Percentiles rank a stretch among this genome's conserved stretches.
Evolutionary conservation across 1,140 invertebrate species (phyloP).

Genomic region (Monomorium pharaonis): DNA sequence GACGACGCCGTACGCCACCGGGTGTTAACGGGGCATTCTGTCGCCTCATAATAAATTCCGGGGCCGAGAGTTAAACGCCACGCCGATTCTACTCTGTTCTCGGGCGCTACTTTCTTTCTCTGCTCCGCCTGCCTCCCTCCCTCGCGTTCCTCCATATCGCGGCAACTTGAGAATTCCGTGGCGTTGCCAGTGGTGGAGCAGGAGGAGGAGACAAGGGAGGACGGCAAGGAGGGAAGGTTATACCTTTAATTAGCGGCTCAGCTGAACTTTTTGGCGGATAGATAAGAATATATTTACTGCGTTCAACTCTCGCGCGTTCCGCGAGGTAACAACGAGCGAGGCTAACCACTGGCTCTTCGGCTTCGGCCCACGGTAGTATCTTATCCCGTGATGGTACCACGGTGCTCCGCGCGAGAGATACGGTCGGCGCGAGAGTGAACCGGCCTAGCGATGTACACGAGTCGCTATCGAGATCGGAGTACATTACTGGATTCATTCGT

Average conservation of each 20-base stretch:
- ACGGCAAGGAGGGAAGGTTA: constrained; percentile 59
- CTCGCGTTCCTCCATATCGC: constrained; percentile 1
- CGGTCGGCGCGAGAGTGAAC: constrained; percentile 51
- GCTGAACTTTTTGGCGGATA: constrained; percentile 78
- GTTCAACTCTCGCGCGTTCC: constrained; percentile 47
- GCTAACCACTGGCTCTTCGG: constrained; percentile 69
- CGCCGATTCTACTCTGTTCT: constrained; percentile 14
- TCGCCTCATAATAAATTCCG: constrained; percentile 39
- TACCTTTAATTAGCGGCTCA: constrained; percentile 79
- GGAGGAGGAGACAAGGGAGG: not conserved
- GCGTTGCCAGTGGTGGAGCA: too few relatives aligned
- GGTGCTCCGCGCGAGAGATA: constrained; percentile 62
- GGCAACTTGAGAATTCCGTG: constrained; percentile 42
- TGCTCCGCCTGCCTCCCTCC: not conserved
- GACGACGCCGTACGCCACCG: constrained; percentile 33
- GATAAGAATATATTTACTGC: constrained; percentile 80
- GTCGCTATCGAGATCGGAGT: constrained; percentile 59
- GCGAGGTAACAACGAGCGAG: constrained; percentile 64
- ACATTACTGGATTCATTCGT: constrained; percentile 56
- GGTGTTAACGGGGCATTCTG: constrained; percentile 52
- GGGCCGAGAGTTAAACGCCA: constrained; percentile 13
- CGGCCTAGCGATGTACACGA: constrained; percentile 70
- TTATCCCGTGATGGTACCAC: constrained; percentile 65
- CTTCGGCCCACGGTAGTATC: constrained; percentile 68
- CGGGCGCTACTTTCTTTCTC: not conserved